A percentile compares a stretch with the other conserved stretches of the same genome.
Conservation (phyloP, 37 sponge, comb jelly and placozoan genomes). For the Lycopodina hypogea region DNA sequence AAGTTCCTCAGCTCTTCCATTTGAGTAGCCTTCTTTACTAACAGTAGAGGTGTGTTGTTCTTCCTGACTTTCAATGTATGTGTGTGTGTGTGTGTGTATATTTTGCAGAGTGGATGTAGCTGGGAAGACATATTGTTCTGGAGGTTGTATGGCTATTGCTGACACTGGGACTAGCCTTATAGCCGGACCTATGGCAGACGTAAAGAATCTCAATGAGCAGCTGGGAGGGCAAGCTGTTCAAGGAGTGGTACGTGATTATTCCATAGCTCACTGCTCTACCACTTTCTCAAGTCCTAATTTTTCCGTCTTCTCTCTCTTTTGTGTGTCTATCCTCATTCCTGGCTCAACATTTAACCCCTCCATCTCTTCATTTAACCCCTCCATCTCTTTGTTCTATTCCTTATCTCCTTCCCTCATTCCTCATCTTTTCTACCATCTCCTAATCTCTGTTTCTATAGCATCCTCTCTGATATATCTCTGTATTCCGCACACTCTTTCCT, state of each 20-base stretch:
- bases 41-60: too few species aligned
- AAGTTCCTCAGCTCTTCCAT: too few species aligned
- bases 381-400: neutral
- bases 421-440: too few species aligned
- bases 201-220: constrained; percentile 52
- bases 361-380: too few species aligned
- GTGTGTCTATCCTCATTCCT: neutral
- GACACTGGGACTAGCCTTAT: constrained; percentile 94
- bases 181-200: constrained; percentile 67
- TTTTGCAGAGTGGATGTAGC: constrained; percentile 12
- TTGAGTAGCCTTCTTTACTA: too few species aligned
- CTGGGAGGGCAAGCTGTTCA: constrained; percentile 43
- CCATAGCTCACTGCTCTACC: neutral
- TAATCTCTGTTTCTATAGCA: too few species aligned
- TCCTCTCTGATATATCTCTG: too few species aligned
- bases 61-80: too few species aligned
- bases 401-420: neutral
- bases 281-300: neutral
- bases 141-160: constrained; percentile 89
- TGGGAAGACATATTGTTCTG: constrained; percentile 34
- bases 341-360: too few species aligned
- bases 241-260: constrained; percentile 13
- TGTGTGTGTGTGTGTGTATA: neutral
- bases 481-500: too few species aligned
- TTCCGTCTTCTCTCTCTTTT: neutral